Conservation (phyloP, 1,140 invertebrate species). For the Aporrectodea caliginosa region DNA sequence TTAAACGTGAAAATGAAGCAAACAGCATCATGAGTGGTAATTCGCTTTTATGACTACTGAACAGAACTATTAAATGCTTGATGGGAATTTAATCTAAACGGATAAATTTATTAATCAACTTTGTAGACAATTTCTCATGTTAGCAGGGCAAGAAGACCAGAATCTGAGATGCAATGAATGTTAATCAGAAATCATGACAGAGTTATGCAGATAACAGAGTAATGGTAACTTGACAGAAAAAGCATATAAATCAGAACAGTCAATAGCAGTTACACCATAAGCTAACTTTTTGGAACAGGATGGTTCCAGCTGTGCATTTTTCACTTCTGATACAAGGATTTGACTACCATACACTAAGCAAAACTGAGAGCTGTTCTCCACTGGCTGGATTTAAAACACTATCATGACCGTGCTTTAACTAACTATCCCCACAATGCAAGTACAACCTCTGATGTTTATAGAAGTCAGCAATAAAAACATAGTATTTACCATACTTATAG, state of each 20-base stretch:
- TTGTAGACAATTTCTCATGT: background rate
- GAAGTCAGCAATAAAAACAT: background rate
- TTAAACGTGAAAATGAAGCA: background rate
- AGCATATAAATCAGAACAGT: too few relatives aligned
- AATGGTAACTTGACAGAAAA: too few relatives aligned
- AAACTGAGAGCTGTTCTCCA: background rate
- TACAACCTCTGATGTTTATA: background rate
- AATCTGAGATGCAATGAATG: too few relatives aligned
- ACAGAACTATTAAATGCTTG: background rate
- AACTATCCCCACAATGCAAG: background rate
- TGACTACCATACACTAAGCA: background rate
- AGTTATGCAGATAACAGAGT: too few relatives aligned
- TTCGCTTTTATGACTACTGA: too few relatives aligned
- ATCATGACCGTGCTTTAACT: background rate
- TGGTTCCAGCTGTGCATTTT: too few relatives aligned
- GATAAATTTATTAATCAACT: background rate
- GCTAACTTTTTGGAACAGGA: too few relatives aligned
- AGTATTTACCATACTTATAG: background rate
- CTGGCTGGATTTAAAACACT: background rate
- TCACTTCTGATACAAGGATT: too few relatives aligned
- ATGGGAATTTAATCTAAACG: background rate
- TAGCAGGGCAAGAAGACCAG: too few relatives aligned
- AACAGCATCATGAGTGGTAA: background rate
- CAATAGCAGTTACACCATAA: too few relatives aligned
- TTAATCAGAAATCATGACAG: too few relatives aligned